phyloP scores from a whole-genome alignment of 2,113 vertebrate species.

The Sebastes schlegelii region DNA sequence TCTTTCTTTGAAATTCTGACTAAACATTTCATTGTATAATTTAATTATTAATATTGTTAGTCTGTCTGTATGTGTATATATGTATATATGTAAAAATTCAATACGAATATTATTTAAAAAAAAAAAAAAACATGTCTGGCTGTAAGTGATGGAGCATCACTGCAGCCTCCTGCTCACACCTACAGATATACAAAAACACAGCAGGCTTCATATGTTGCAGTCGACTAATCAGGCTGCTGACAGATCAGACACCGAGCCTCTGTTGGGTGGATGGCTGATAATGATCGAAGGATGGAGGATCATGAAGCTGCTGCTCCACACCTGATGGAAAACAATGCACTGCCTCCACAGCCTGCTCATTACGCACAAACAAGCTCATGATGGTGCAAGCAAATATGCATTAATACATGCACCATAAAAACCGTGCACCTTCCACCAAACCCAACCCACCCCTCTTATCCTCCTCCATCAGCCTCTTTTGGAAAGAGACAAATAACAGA shows the following conservation, averaged over 20 bases:
- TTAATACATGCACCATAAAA: conserved; percentile 53
- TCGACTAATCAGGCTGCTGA: conserved; percentile 18
- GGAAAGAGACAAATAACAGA: conserved; percentile 14
- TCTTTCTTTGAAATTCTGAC: too few relatives aligned
- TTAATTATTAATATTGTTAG: too few relatives aligned
- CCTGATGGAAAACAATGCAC: conserved; percentile 65
- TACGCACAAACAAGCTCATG: conserved; percentile 32
- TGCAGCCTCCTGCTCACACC: neutral
- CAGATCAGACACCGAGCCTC: conserved; percentile 3
- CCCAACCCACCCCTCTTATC: conserved; percentile 13
- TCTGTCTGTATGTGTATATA: too few relatives aligned
- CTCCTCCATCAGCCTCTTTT: neutral
- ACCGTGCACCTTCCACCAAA: conserved; percentile 20
- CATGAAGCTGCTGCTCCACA: conserved; percentile 36
- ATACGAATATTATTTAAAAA: too few relatives aligned
- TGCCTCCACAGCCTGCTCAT: conserved; percentile 27
- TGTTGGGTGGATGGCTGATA: neutral
- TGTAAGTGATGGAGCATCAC: too few relatives aligned
- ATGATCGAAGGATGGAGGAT: conserved; percentile 36
- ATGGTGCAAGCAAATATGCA: conserved; percentile 51
- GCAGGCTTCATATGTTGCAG: neutral
- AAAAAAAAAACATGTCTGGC: too few relatives aligned
- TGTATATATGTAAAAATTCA: too few relatives aligned
- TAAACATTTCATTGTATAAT: too few relatives aligned
- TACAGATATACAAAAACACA: neutral